Percentiles rank a stretch among this genome's conserved stretches.
Evolutionary conservation across 1,140 invertebrate species (phyloP).

Genomic region (Lethocerus indicus): DNA sequence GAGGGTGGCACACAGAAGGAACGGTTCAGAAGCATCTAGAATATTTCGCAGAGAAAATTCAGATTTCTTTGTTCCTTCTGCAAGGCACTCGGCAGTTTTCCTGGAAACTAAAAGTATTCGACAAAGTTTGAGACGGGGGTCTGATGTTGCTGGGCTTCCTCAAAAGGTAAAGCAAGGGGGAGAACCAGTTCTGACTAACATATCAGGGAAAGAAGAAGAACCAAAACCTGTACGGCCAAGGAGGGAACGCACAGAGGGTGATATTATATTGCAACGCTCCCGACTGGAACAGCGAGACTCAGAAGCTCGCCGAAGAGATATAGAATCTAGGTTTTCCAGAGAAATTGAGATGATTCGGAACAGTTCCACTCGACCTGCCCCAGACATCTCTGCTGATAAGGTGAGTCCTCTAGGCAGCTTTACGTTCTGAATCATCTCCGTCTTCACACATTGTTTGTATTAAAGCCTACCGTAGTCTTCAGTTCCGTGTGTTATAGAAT

Average conservation of each 20-base stretch:
- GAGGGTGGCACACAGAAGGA: constrained; percentile 15
- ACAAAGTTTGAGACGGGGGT: constrained; percentile 14
- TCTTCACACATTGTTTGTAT: too few relatives aligned
- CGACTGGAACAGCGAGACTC: constrained; percentile 24
- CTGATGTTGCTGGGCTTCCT: constrained; percentile 14
- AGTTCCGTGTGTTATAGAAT: too few relatives aligned
- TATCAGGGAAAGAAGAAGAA: constrained; percentile 20
- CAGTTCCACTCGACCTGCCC: too few relatives aligned
- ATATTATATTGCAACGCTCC: constrained; percentile 44
- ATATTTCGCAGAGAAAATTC: constrained; percentile 67
- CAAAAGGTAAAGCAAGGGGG: constrained; percentile 26
- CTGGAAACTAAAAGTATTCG: constrained; percentile 27
- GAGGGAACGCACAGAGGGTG: constrained; percentile 71
- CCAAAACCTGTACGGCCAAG: constrained; percentile 35
- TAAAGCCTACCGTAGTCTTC: too few relatives aligned
- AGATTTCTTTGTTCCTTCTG: constrained; percentile 45
- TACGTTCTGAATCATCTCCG: too few relatives aligned
- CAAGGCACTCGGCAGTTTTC: constrained; percentile 55
- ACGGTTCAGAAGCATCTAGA: constrained; percentile 24
- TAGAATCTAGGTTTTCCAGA: too few relatives aligned
- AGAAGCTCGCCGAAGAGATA: constrained; percentile 28
- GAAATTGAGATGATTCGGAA: too few relatives aligned
- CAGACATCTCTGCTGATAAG: too few relatives aligned
- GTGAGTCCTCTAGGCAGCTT: too few relatives aligned
- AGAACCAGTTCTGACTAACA: constrained; percentile 50